Percentiles rank a stretch among this genome's conserved stretches.
Conservation (phyloP, 2,888 invertebrate species). For the Caenorhabditis wallacei region DNA sequence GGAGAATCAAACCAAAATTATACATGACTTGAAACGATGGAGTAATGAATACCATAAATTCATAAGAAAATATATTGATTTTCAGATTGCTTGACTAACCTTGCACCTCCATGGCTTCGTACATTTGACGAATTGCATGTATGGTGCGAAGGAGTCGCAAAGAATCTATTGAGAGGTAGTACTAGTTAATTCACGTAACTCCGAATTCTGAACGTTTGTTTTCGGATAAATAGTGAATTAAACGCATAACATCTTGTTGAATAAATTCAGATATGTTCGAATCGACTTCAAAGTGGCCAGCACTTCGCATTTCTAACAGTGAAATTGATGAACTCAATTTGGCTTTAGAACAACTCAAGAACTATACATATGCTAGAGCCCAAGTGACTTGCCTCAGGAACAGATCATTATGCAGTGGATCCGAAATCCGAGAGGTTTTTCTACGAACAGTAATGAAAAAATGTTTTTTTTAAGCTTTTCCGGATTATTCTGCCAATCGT, state of each 20-base stretch:
- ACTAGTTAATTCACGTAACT: not conserved
- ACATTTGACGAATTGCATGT: not conserved
- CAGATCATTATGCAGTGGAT: not conserved
- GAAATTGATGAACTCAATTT: not conserved
- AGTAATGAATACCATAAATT: not conserved
- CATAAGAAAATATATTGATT: not conserved
- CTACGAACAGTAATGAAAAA: too few relatives aligned
- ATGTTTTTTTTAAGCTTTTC: not conserved
- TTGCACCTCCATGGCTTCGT: not conserved
- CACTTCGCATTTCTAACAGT: not conserved
- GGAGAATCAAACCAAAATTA: not conserved
- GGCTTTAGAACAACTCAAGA: not conserved
- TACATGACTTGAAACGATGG: not conserved
- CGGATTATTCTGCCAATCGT: not conserved
- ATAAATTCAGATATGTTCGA: not conserved
- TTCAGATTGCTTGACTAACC: not conserved
- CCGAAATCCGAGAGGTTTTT: not conserved
- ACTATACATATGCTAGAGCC: not conserved
- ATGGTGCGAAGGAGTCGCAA: not conserved
- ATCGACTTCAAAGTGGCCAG: not conserved
- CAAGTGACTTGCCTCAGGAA: not conserved
- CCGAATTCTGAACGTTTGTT: too few relatives aligned
- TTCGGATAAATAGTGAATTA: too few relatives aligned
- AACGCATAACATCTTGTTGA: not conserved
- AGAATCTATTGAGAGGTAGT: not conserved